These are phyloP conservation scores for Holacanthella duospinosa DNA, from an alignment of 2,888 invertebrate genomes.

Conservation along the genomic window DNA sequence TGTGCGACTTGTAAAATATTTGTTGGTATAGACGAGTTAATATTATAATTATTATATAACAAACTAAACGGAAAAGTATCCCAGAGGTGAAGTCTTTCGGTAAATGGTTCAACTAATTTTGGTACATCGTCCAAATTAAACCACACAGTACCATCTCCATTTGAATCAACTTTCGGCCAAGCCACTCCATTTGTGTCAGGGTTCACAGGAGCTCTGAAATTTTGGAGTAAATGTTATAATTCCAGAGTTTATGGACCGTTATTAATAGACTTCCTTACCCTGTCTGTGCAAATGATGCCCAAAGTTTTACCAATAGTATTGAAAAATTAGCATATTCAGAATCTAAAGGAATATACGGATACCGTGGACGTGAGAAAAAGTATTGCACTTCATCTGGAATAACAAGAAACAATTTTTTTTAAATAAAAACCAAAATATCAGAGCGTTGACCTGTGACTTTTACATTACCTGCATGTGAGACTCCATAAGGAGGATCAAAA, in stretches of 20 bases:
- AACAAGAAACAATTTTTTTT: too few species aligned
- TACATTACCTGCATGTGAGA: too few species aligned
- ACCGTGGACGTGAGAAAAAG: conserved; percentile 6
- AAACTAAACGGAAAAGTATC: conserved; percentile 6
- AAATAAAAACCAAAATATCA: not conserved
- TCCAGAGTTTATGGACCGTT: not conserved
- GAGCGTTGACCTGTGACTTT: not conserved
- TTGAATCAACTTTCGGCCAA: not conserved
- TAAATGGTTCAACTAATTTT: conserved; percentile 9
- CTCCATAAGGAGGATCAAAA: conserved; percentile 12
- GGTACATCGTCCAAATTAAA: conserved; percentile 12
- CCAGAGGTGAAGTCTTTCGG: conserved; percentile 8
- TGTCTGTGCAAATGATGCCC: conserved; percentile 5
- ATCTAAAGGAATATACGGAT: conserved; percentile 10
- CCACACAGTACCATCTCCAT: conserved; percentile 1
- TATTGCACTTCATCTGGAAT: conserved; percentile 11
- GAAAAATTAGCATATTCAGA: conserved; percentile 4
- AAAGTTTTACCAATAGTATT: conserved; percentile 1
- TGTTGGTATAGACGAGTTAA: too few species aligned
- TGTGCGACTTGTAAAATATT: too few species aligned
- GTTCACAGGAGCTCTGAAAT: conserved; percentile 4
- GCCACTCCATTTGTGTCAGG: not conserved
- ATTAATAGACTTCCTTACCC: not conserved
- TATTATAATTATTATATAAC: conserved; percentile 7
- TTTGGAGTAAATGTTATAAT: not conserved